Conservation (phyloP, 2,888 invertebrate genomes). For the Ectemnius cavifrons region DNA sequence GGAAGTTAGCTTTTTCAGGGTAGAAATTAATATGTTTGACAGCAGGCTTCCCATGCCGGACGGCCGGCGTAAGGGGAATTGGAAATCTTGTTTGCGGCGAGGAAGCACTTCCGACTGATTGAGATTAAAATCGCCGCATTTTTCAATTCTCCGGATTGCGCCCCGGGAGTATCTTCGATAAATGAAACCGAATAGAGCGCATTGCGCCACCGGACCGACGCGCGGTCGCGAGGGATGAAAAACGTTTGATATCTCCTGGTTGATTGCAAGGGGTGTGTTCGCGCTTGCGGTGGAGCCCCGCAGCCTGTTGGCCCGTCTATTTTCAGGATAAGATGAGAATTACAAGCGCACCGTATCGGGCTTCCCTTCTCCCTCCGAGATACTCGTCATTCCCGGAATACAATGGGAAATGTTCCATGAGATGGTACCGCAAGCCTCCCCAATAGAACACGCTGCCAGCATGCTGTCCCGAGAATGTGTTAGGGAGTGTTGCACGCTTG, state of each 20-base stretch:
- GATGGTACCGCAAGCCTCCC: conserved; percentile 29
- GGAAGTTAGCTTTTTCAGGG: no score
- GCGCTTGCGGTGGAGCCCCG: conserved; percentile 45
- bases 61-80: no score
- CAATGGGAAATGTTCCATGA: conserved; percentile 57
- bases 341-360: conserved; percentile 63
- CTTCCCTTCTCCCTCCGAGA: conserved; percentile 44
- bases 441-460: conserved; percentile 9
- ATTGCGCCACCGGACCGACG: neutral
- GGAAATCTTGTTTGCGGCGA: neutral
- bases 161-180: conserved; percentile 53
- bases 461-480: conserved; percentile 5
- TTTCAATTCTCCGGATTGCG: conserved; percentile 33
- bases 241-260: conserved; percentile 66
- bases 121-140: conserved; percentile 33
- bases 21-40: no score
- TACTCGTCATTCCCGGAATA: conserved; percentile 42
- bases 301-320: conserved; percentile 58
- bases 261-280: conserved; percentile 64
- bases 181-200: conserved; percentile 52
- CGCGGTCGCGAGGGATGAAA: conserved; percentile 35
- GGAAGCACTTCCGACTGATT: neutral
- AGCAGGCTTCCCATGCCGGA: no score
- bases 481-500: conserved; percentile 46
- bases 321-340: conserved; percentile 71